A percentile compares a stretch with the other conserved stretches of the same genome.
Conservation (phyloP, 2,888 invertebrate species). For the Drosophila suboccidentalis region DNA sequence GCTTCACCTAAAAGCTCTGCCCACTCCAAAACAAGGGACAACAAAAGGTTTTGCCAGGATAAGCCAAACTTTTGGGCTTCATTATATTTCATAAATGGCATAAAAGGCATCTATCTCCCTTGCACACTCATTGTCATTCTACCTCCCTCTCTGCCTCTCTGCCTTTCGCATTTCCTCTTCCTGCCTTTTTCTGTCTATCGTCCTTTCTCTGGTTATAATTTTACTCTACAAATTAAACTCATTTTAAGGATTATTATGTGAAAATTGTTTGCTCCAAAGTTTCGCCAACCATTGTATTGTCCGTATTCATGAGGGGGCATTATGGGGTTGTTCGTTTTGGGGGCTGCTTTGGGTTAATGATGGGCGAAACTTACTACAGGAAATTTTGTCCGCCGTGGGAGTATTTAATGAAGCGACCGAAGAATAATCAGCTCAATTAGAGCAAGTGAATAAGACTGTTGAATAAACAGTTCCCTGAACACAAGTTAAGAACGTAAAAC, state of each 20-base stretch:
- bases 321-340: slow-evolving; percentile 13
- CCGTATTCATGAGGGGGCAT: not conserved
- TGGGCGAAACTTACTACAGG: slow-evolving; percentile 22
- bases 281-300: slow-evolving; percentile 63
- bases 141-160: not conserved
- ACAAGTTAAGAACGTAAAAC: not conserved
- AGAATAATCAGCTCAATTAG: slow-evolving; percentile 48
- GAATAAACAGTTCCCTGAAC: not conserved
- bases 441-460: slow-evolving; percentile 15
- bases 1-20: not conserved
- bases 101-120: slow-evolving; percentile 31
- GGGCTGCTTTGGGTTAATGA: slow-evolving; percentile 30
- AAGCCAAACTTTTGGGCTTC: slow-evolving; percentile 54
- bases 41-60: slow-evolving; percentile 53
- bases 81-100: slow-evolving; percentile 61
- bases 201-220: slow-evolving; percentile 58
- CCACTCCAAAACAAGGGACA: slow-evolving; percentile 14
- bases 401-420: slow-evolving; percentile 32
- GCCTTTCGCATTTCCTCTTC: no score
- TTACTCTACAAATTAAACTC: slow-evolving; percentile 80
- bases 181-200: not conserved
- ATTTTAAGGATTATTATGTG: slow-evolving; percentile 82
- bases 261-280: slow-evolving; percentile 73
- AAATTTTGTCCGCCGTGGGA: slow-evolving; percentile 1
- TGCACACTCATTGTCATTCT: slow-evolving; percentile 1